Evolutionary conservation across 2,888 invertebrate genomes (phyloP).

Genomic region (Torymus tubicola): DNA sequence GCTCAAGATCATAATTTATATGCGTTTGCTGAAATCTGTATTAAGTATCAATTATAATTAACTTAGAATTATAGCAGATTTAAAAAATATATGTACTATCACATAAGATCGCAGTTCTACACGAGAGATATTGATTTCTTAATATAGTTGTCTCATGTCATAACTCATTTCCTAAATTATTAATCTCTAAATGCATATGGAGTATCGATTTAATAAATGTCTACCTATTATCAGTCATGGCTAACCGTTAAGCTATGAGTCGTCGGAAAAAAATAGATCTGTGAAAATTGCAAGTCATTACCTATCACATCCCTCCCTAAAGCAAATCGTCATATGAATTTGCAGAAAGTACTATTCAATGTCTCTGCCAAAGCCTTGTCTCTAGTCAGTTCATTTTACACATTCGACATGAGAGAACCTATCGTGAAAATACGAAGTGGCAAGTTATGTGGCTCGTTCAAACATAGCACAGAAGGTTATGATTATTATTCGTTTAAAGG

Average conservation of each 20-base stretch:
- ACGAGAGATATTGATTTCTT: no score
- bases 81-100: no score
- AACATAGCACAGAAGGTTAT: constrained; percentile 43
- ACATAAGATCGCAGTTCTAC: no score
- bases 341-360: constrained; percentile 4
- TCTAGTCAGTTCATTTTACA: neutral
- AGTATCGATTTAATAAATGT: constrained; percentile 24
- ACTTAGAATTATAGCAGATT: no score
- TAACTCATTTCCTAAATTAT: constrained; percentile 10
- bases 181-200: neutral
- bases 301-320: neutral
- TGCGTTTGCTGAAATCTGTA: no score
- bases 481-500: constrained; percentile 55
- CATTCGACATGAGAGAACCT: constrained; percentile 38
- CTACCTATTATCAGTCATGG: neutral
- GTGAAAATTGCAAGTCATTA: constrained; percentile 27
- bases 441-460: constrained; percentile 41
- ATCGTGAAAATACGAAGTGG: constrained; percentile 45
- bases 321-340: constrained; percentile 7
- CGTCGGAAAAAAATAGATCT: constrained; percentile 5
- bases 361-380: neutral
- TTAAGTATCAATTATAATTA: no score
- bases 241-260: constrained; percentile 23
- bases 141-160: no score
- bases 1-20: no score